Base-by-base conservation (phyloP, 2,797 vertebrate genomes). In the Eulemur mongoz region DNA sequence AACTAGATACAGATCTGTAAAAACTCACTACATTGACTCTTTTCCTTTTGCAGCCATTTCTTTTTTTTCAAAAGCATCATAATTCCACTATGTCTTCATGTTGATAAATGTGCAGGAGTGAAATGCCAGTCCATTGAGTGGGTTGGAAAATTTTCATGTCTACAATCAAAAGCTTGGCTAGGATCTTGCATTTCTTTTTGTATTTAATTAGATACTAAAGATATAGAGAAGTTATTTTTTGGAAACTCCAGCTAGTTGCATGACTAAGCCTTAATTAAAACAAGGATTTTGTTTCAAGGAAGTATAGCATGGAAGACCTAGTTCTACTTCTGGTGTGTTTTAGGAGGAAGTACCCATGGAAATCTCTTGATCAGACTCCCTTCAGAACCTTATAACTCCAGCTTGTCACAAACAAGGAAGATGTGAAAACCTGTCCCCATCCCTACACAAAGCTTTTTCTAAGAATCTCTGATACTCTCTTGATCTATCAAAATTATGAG, bases 231-330 rank as follows among this genome's bases (percentile, higher is more conserved):
- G 97, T 95, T 97, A 40, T 97, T 98, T 96, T 98, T 97, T 98
- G 97, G 97, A 98, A 98, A 98, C 69, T 96, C 18, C 94, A 84
- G 32, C 40, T 97, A 97, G 97, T 98, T 97, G 97, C 96, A 98
- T 98, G 98, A 98, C 97, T 98, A 98, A 99, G 94, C 88, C 54
- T 97, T 98, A 98, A 98, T 98, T 98, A 97, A 98, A 98, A 97
- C 97, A 98, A 98, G 98, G 86, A 96, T 97, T 97, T 90, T 91
- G 94, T 92, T 82, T 85, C 91, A 89, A 78, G 79, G 65, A 85
- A 45, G 75, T 7, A 23, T 61, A 48, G 67, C 89, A 80, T 43
- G 38, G 94, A 97, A 93, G 95, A 97, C 86, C 54, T 96, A 88
- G 63, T 93, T 97, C 75, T 0, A 4, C 45, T 97, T 52, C 38